Evolutionary conservation across 2,888 invertebrate species (phyloP).

Genomic region (Podabrus alpinus): DNA sequence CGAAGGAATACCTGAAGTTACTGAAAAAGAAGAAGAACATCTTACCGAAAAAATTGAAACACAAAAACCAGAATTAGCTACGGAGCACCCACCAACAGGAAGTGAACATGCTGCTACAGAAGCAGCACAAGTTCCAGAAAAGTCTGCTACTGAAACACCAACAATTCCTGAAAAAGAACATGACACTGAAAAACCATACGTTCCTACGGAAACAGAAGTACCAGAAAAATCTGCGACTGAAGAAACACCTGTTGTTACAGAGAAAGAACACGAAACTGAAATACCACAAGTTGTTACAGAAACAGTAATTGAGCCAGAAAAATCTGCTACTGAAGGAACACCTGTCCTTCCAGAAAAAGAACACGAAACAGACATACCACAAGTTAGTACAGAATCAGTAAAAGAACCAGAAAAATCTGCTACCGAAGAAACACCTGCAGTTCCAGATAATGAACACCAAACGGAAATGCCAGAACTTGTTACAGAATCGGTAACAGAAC

Average conservation of each 20-base stretch:
- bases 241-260: not conserved
- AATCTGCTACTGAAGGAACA: not conserved
- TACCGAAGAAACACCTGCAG: not conserved
- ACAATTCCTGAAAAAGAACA: not conserved
- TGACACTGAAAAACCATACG: not conserved
- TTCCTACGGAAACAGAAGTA: not conserved
- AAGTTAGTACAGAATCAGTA: not conserved
- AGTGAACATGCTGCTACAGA: not conserved
- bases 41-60: not conserved
- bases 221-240: not conserved
- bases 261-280: not conserved
- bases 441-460: not conserved
- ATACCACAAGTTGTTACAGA: not conserved
- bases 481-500: not conserved
- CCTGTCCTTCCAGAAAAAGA: not conserved
- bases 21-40: not conserved
- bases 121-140: conserved; percentile 2
- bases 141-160: not conserved
- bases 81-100: conserved; percentile 6
- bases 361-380: not conserved
- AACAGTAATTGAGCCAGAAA: not conserved
- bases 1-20: not conserved
- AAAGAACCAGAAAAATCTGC: not conserved
- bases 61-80: not conserved
- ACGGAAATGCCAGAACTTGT: not conserved